phyloP scores from a whole-genome alignment of 1,140 invertebrate genomes.

The Parasteatoda tepidariorum region DNA sequence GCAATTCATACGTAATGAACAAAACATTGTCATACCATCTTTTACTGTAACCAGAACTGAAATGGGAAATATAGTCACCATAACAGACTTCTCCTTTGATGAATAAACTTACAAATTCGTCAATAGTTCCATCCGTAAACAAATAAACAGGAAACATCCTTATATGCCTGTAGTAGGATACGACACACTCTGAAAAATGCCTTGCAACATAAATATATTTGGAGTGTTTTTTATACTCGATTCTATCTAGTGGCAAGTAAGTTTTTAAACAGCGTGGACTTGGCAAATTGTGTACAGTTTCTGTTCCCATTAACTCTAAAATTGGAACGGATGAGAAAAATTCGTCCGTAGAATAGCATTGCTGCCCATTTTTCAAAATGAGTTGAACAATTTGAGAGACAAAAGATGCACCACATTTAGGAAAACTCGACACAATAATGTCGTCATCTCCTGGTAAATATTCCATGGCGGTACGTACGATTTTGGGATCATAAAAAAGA shows the following conservation, averaged over 20 bases:
- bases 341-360: not conserved
- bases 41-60: slow-evolving; percentile 65
- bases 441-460: slow-evolving; percentile 55
- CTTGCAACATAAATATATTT: slow-evolving; percentile 64
- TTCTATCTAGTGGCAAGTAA: slow-evolving; percentile 43
- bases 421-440: slow-evolving; percentile 54
- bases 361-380: slow-evolving; percentile 28
- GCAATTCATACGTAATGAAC: slow-evolving; percentile 65
- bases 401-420: slow-evolving; percentile 66
- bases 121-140: slow-evolving; percentile 64
- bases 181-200: slow-evolving; percentile 62
- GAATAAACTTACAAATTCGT: slow-evolving; percentile 67
- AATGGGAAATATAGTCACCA: slow-evolving; percentile 69
- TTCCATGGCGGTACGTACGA: slow-evolving; percentile 7
- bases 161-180: slow-evolving; percentile 62
- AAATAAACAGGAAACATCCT: slow-evolving; percentile 25
- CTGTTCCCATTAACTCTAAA: slow-evolving; percentile 17
- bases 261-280: slow-evolving; percentile 33
- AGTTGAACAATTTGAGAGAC: slow-evolving; percentile 65
- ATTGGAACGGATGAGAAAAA: slow-evolving; percentile 24
- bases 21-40: slow-evolving; percentile 65
- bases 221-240: not conserved
- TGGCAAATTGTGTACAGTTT: not conserved
- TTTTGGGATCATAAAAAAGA: not conserved
- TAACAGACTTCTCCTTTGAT: slow-evolving; percentile 65